Evolutionary conservation across 2,797 vertebrate genomes (phyloP), one percentile per base, ranked within the genome.

Genomic region (Protonibea diacanthus): DNA sequence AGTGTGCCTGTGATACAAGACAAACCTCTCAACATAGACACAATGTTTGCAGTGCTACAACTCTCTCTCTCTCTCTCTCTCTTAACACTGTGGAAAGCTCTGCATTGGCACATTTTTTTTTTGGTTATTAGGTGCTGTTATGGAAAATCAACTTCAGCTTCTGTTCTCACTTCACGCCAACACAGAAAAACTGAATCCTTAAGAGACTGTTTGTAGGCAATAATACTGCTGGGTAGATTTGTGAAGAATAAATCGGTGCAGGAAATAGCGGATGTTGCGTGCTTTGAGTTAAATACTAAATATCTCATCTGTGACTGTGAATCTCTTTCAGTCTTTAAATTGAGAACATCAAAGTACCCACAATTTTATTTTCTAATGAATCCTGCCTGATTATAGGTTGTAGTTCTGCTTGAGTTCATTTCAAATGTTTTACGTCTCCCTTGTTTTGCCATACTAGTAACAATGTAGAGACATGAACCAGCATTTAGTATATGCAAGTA

Each of bases 101-200:
- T 45, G n/a, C 75, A 56, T 73, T 17, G 12, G 27, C 60, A 60
- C 61, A 59, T 74, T 65, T 77, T 48, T 29, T 49, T 59, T 62
- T 25, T 18, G 49, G 65, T 53, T 67, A 64, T 49, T 55, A 60
- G 40, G 48, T 49, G 49, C 48, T 63, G 55, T 63, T 66, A 53
- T 63, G 48, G 60, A 78, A 78, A 74, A 74, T 59, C 33, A 67
- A 21, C 74, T 73, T 42, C 29, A 69, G 76, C 53, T 52, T 65
- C 64, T 80, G 53, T 75, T 71, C 67, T 74, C 59, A 71, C 74
- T 51, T 81, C 55, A 78, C 25, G 9, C 74, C 80, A 69, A 79
- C 66, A 71, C 55, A 71, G 40, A 77, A 69, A 38, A 47, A 67
- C 8, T 76, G 51, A 53, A 71, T 62, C 58, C 63, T 40, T 73